Evolutionary conservation across 23 tunicate species (phyloP), one percentile per base, ranked within the genome.

Genomic region (Phallusia fumigata): DNA sequence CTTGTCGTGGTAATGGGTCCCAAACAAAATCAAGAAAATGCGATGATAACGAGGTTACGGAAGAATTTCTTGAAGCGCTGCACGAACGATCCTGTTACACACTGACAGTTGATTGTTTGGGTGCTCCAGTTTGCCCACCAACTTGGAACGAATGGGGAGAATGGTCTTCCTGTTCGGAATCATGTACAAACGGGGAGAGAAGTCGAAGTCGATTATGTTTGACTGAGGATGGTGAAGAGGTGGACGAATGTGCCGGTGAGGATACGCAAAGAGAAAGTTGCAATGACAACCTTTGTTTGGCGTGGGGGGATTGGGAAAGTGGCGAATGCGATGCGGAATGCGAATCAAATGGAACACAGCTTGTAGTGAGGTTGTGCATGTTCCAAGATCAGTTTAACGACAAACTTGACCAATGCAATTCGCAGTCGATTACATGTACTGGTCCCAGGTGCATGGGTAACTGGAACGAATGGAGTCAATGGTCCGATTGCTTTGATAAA

Each of bases 91-190:
- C 32, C 0, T 82, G 85, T 35, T 73, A 69, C 36, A 30, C 33
- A 36, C 18, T 31, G 2, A 15, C 12, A 8, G 15, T 30, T 26
- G 19, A 16, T 0, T 82, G 85, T 82, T 26, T 47, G 21, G 85
- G 85, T 11, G 30, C 85, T 1, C 79, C 79, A n/a, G 34, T 82
- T 24, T 82, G 85, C 24, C 85, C 85, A 35, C 85, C 85, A 35
- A 18, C 65, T 28, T 82, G 85, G 85, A 34, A 10, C 35, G 58
- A 72, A 11, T 82, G 85, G 85, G 58, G 40, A 35, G 26, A 18
- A 3, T 82, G 78, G 78, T 72, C 85, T 30, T 16, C 19, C 6
- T 82, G 85, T 26, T 82, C 85, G 31, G 53, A 82, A 82, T 18
- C 53, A 1, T 82, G 85, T 73, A 30, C 85, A 21, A 22, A 15